Evolutionary conservation across 2,113 vertebrate species (phyloP), one percentile per base, ranked within the genome.

Genomic region (Drymodes brunneopygia): DNA sequence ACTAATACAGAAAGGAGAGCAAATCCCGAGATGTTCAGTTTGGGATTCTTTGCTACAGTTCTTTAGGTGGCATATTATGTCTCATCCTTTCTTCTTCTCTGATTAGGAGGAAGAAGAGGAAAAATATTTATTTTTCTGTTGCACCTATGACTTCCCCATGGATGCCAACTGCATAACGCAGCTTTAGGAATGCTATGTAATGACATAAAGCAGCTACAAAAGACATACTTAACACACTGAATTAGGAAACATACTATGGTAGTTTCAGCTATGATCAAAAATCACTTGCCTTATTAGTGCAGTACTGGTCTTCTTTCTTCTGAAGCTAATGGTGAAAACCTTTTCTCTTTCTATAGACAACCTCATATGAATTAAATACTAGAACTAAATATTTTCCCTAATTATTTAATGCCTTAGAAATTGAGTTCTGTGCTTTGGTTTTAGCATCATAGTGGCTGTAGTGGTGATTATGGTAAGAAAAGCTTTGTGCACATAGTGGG

Each of bases 401-500:
- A n/a, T 11, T 72, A 4, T 38, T 60, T 24, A 67, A 25, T 60
- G 20, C 8, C 90, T 69, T 47, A 70, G 42, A 75, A 87, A 80
- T 35, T 16, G 42, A 86, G 3, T 7, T 77, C 45, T 58, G 4
- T 79, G 33, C 14, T 91, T 92, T 35, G 3, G 1, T 86, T 94
- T 88, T 50, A 57, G 75, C 8, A 29, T 65, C 38, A 13, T 22
- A 65, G 28, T 57, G 7, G 4, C 3, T 54, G 31, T 31, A 62
- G 35, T 28, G n/a, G 24, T 54, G 23, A 44, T 51, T 79, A 28
- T 19, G 35, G 10, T 31, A 79, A 61, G 31, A 71, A n/a, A n/a
- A 19, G 0, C 4, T 66, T 70, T 40, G 5, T 35, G 16, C 13
- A 12, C 3, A 1, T 64, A 15, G 15, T 51, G 28, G 22, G 2